Evolutionary conservation across 2,113 vertebrate genomes (phyloP), one percentile per base, ranked within the genome.

Genomic region (Embiotoca jacksoni): DNA sequence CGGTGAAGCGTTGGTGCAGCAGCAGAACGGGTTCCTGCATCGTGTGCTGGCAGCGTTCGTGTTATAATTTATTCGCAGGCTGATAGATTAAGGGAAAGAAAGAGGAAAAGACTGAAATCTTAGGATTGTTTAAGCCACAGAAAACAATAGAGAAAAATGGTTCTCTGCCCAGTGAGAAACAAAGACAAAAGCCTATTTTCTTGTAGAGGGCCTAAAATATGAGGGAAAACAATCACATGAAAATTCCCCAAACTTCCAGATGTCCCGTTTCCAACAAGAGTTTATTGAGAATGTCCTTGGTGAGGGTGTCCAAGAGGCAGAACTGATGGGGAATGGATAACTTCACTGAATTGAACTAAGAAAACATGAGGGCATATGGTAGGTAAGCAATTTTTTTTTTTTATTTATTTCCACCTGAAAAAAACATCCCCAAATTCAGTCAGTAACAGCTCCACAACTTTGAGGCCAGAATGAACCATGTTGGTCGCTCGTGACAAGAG

Each of bases 81-180:
- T 80, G 55, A 86, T 59, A 36, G 57, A 84, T 78, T 16, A 52
- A 74, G n/a, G 50, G 53, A 69, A 52, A 8, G 10, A 56, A 77
- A 63, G 9, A 66, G 44, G 55, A 75, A 53, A 62, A 57, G 3
- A 62, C 62, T 39, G 57, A 75, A 35, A 77, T 52, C 78, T 56
- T 46, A 30, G 3, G 5, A 61, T 41, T 33, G 16, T 83, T 70
- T 41, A 44, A 67, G 32, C 31, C 52, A 65, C 39, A 81, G 33
- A 67, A 74, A 89, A 65, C 49, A 62, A 55, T 46, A 30, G 63
- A 80, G 31, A 62, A 59, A 66, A 49, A 30, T 7, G 3, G 50
- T 35, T 47, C 11, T 39, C 4, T 52, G 58, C 62, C 41, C 23
- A 31, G 54, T 59, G 37, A 53, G 46, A 65, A 89, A 66, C 23